Percentiles rank a stretch among this genome's conserved stretches.
Conservation (phyloP, 2,797 vertebrate species). For the Brachymystax lenok region DNA sequence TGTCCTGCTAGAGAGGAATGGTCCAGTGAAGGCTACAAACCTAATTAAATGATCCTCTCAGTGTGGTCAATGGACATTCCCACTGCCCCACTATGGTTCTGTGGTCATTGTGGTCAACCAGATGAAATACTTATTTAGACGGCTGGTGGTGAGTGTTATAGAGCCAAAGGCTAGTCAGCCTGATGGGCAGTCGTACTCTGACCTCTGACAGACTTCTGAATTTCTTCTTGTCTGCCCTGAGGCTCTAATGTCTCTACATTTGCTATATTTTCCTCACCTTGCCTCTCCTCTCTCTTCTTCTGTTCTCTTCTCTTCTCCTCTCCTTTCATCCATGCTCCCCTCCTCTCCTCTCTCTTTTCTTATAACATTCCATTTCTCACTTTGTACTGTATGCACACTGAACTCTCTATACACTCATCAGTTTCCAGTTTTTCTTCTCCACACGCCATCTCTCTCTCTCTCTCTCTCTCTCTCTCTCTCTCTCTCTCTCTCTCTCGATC, state of each 20-base stretch:
- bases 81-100: neutral
- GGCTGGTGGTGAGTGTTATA: neutral
- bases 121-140: neutral
- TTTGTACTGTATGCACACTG: too few relatives aligned
- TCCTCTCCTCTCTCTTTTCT: too few relatives aligned
- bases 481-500: neutral
- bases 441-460: neutral
- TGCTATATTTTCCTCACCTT: too few relatives aligned
- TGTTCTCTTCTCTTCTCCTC: too few relatives aligned
- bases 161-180: slow-evolving; percentile 33
- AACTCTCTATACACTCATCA: neutral
- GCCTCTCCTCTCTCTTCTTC: too few relatives aligned
- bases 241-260: neutral
- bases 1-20: neutral
- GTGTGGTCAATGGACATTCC: neutral
- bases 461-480: neutral
- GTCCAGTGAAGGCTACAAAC: neutral
- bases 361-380: neutral
- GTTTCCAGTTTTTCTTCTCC: neutral
- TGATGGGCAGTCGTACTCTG: slow-evolving; percentile 36
- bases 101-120: neutral
- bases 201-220: slow-evolving; percentile 48
- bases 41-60: neutral
- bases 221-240: slow-evolving; percentile 3
- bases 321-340: slow-evolving; percentile 2